phyloP scores from a whole-genome alignment of 2,113 vertebrate species.

The Albula glossodonta region DNA sequence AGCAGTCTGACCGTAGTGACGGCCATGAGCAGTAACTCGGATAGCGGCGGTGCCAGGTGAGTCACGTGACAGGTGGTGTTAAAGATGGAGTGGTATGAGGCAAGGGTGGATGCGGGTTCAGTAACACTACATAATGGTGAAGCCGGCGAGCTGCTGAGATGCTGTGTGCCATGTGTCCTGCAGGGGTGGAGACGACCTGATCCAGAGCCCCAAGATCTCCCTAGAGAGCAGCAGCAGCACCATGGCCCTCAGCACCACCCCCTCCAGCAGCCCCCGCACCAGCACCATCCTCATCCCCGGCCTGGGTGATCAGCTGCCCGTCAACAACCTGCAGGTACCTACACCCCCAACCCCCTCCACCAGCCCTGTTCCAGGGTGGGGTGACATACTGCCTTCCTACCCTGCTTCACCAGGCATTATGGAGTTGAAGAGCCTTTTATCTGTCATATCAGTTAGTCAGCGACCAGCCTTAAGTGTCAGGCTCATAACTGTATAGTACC shows the following conservation, averaged over 20 bases:
- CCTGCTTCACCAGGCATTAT: no score
- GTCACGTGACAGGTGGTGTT: background rate
- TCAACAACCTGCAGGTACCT: slow-evolving; percentile 77
- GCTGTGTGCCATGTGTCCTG: slow-evolving; percentile 31
- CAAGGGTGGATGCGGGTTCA: background rate
- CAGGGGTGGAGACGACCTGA: slow-evolving; percentile 83
- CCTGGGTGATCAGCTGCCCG: slow-evolving; percentile 75
- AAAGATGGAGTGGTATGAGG: background rate
- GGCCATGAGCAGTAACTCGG: slow-evolving; percentile 81
- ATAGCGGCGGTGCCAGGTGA: slow-evolving; percentile 80
- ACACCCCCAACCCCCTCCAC: background rate
- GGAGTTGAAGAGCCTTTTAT: no score
- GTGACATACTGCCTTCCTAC: no score
- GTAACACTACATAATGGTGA: no score
- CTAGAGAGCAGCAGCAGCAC: slow-evolving; percentile 73
- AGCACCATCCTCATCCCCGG: slow-evolving; percentile 82
- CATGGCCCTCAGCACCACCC: slow-evolving; percentile 63
- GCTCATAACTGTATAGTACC: no score
- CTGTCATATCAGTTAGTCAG: no score
- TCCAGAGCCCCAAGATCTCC: slow-evolving; percentile 83
- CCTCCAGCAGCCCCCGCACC: slow-evolving; percentile 78
- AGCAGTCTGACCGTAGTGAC: slow-evolving; percentile 90
- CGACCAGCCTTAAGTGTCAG: no score
- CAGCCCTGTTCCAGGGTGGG: background rate
- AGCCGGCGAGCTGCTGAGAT: background rate